These are phyloP conservation scores for Trichonephila clavipes DNA, from an alignment of 1,140 invertebrate species.

Conservation along the genomic window DNA sequence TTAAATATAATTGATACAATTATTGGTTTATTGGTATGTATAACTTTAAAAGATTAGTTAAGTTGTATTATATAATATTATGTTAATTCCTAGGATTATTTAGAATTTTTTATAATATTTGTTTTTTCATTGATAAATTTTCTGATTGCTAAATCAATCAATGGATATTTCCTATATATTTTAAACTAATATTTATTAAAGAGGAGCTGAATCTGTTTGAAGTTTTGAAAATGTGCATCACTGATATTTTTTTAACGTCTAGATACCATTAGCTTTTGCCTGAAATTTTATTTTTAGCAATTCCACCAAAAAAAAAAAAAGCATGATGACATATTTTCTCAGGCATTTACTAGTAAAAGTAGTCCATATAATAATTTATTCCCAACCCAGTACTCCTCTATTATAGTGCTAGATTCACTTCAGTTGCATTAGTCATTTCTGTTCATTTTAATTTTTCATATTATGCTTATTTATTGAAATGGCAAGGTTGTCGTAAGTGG, in stretches of 20 bases:
- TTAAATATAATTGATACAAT: background rate
- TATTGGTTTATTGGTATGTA: background rate
- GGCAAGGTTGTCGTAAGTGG: constrained; percentile 39
- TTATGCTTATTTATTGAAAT: constrained; percentile 53
- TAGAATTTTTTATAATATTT: background rate
- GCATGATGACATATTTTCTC: constrained; percentile 36
- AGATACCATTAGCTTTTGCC: constrained; percentile 16
- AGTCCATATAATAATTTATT: background rate
- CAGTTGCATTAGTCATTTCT: constrained; percentile 15
- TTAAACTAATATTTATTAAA: background rate
- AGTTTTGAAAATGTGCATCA: background rate
- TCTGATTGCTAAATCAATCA: no score
- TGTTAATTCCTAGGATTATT: background rate
- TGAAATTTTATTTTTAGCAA: constrained; percentile 57
- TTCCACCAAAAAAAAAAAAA: background rate
- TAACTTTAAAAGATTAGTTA: background rate
- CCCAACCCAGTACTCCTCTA: constrained; percentile 11
- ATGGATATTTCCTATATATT: no score
- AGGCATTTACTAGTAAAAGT: background rate
- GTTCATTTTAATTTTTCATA: constrained; percentile 47
- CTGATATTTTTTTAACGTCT: background rate
- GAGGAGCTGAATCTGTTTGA: constrained; percentile 15
- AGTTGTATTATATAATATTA: background rate
- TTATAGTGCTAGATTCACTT: constrained; percentile 19
- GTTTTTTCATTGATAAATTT: no score